Evolutionary conservation across 2,888 invertebrate species (phyloP), one percentile per base, ranked within the genome.

Genomic region (Drosophila infuscata): DNA sequence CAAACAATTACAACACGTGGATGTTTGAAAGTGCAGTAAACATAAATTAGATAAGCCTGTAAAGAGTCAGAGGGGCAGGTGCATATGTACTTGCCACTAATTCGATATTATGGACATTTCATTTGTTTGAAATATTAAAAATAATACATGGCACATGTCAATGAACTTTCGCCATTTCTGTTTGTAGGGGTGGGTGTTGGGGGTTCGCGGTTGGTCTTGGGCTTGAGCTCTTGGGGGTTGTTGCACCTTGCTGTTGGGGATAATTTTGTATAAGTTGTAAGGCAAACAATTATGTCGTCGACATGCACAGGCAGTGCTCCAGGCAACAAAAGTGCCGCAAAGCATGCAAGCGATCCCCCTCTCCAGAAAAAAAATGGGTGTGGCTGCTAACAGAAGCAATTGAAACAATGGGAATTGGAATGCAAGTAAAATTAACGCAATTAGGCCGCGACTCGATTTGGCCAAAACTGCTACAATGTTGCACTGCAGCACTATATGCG

Each of bases 351-450:
- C 38, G 20, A 25, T 12, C 41, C 48, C 43, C 1, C 20, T 12
- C 20, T 35, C 20, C 46, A 33, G 11, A 17, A 25, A 25, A 25
- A n/a, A n/a, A 56, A 0, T 20, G 53, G 88, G 85, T 76, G 80
- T 81, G 72, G 51, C 79, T 25, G 59, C 6, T 41, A 43, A 33
- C 46, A 52, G 38, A 79, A 83, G 78, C 75, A 84, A 74, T 78
- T 74, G 61, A 74, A 70, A 30, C 56, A 74, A 85, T 76, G 65
- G 56, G 76, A 74, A 82, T 67, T 72, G 83, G 79, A 88, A 83
- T 88, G 74, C 82, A 74, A 82, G 88, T 64, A 74, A 86, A 90
- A 91, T 89, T 91, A 89, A 89, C 87, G 78, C 85, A 89, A 91
- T 89, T 91, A 90, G 80, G 83, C 74, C 82, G 76, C 74, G 56